Evolutionary conservation across 2,888 invertebrate genomes (phyloP).

Genomic region (Cephus nigrinus): DNA sequence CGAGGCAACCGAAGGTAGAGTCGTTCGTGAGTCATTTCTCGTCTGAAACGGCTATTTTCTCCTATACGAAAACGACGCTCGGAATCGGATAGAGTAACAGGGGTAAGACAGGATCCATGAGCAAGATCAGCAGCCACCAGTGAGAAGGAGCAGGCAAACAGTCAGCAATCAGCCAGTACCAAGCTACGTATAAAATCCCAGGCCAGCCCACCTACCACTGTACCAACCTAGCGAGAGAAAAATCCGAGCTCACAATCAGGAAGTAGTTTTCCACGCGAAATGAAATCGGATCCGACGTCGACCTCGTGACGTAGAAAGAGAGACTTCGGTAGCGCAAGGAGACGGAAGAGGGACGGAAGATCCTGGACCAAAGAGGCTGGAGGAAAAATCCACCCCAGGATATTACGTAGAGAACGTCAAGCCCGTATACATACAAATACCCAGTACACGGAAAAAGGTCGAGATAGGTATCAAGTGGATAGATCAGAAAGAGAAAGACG

Average conservation of each 20-base stretch:
- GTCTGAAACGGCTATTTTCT: constrained; percentile 44
- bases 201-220: too few species aligned
- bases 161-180: too few species aligned
- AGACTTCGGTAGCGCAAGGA: not conserved
- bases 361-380: constrained; percentile 5
- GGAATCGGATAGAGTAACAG: too few species aligned
- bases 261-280: constrained; percentile 43
- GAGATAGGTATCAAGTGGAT: too few species aligned
- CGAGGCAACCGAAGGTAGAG: constrained; percentile 24
- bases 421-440: too few species aligned
- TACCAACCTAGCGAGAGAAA: constrained; percentile 17
- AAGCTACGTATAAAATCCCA: too few species aligned
- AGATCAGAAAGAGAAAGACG: too few species aligned
- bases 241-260: constrained; percentile 43
- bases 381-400: not conserved
- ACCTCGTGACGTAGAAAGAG: not conserved
- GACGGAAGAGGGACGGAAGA: not conserved
- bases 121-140: too few species aligned
- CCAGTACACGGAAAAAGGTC: too few species aligned
- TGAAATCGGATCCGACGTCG: constrained; percentile 24
- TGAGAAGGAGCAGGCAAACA: too few species aligned
- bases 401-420: too few species aligned
- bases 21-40: constrained; percentile 30
- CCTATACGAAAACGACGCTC: constrained; percentile 20
- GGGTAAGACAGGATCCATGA: too few species aligned